Percentiles rank a stretch among this genome's conserved stretches.
phyloP scores from a whole-genome alignment of 2,113 vertebrate species.

The Campylomormyrus numenius region DNA sequence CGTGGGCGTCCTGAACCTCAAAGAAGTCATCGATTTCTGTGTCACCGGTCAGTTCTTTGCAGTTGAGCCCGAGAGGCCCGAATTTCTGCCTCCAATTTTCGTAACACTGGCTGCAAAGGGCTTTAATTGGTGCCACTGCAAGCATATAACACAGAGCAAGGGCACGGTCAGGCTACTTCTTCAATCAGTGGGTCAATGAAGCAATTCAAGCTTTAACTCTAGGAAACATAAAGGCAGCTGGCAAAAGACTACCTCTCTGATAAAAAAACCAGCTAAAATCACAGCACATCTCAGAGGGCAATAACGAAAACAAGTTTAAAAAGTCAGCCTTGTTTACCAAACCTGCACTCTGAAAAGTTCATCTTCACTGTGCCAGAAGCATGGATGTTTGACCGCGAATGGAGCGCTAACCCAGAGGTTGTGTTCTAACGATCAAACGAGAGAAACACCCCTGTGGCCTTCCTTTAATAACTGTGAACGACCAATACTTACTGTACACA shows the following conservation, averaged over 20 bases:
- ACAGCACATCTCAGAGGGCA: neutral
- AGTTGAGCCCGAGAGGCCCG: conserved; percentile 80
- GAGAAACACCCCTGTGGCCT: neutral
- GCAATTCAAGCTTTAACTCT: neutral
- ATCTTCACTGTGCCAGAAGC: neutral
- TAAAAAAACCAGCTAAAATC: neutral
- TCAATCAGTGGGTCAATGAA: neutral
- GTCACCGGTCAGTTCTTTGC: conserved; percentile 95
- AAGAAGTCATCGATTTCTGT: conserved; percentile 91
- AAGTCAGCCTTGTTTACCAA: neutral
- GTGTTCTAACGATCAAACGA: neutral
- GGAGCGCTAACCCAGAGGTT: neutral
- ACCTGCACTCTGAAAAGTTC: neutral
- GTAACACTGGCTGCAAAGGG: conserved; percentile 88
- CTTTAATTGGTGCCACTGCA: conserved; percentile 96
- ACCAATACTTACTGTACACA: conserved; percentile 81
- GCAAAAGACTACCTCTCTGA: conserved; percentile 6
- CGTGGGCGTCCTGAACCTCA: conserved; percentile 89
- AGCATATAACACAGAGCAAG: conserved; percentile 28
- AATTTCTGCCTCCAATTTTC: conserved; percentile 94
- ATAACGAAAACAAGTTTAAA: conserved; percentile 1
- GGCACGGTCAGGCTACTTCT: conserved; percentile 1
- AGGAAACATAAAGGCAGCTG: conserved; percentile 12
- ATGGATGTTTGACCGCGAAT: neutral
- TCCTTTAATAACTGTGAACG: conserved; percentile 29